Evolutionary conservation across 2,888 invertebrate species (phyloP).

Genomic region (Rotaria socialis): DNA sequence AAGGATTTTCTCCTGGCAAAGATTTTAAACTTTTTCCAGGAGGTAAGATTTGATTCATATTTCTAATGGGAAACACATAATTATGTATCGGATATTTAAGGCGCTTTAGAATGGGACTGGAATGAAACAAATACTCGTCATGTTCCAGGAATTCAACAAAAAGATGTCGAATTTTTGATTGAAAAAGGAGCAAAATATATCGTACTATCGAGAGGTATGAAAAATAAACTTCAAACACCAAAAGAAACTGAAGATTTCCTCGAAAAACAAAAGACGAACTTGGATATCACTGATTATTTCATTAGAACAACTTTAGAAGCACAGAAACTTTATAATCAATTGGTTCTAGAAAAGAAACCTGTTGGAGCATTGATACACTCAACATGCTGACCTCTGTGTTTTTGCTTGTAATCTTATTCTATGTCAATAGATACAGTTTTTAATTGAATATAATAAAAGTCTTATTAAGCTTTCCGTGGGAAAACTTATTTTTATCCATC

Average conservation of each 20-base stretch:
- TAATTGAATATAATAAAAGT: no score
- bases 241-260: background rate
- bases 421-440: no score
- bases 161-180: background rate
- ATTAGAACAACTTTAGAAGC: background rate
- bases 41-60: background rate
- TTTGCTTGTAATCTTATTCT: no score
- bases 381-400: background rate
- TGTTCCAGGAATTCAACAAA: background rate
- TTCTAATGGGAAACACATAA: background rate
- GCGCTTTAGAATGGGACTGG: background rate
- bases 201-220: background rate
- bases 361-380: background rate
- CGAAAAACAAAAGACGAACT: background rate
- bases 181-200: background rate
- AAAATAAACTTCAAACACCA: background rate
- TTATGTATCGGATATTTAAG: background rate
- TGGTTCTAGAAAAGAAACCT: background rate
- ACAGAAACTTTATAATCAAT: background rate
- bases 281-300: background rate
- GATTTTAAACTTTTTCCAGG: constrained; percentile 17
- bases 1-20: background rate
- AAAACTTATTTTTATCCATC: no score
- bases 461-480: no score
- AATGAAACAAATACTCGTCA: background rate